phyloP scores from a whole-genome alignment of 23 tunicate species.

The Trididemnum clinides region DNA sequence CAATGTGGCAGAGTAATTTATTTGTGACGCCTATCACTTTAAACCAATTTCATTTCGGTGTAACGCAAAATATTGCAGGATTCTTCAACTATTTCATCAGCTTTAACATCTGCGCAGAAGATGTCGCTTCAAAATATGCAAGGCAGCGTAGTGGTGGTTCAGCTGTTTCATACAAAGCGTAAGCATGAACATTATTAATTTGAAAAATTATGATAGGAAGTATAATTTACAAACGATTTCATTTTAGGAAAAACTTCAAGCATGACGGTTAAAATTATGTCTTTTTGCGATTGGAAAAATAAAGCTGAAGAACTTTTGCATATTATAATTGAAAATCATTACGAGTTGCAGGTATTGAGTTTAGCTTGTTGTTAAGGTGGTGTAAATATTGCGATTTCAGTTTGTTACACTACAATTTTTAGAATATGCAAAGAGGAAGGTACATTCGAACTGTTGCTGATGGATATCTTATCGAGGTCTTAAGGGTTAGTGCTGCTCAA shows the following conservation, averaged over 20 bases:
- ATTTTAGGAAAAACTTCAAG: not conserved
- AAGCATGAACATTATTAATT: not conserved
- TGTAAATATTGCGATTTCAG: too few species aligned
- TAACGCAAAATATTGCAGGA: too few species aligned
- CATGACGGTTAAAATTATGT: conserved; percentile 20
- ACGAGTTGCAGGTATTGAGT: conserved; percentile 20
- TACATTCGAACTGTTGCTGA: conserved; percentile 13
- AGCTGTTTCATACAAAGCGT: not conserved
- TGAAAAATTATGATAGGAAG: not conserved
- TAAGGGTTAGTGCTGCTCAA: not conserved
- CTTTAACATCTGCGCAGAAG: not conserved
- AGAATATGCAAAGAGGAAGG: conserved; percentile 31
- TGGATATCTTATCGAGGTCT: conserved; percentile 16
- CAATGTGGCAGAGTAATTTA: too few species aligned
- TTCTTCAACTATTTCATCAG: not conserved
- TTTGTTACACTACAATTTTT: not conserved
- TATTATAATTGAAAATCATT: not conserved
- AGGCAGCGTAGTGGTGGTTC: conserved; percentile 8
- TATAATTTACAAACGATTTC: not conserved
- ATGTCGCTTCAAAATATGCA: not conserved
- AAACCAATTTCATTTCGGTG: too few species aligned
- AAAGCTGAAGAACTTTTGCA: conserved; percentile 13
- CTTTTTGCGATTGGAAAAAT: conserved; percentile 20
- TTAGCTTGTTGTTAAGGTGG: too few species aligned
- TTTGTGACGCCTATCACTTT: too few species aligned